Conservation (phyloP, 2,888 invertebrate genomes). For the Watsonalla cultraria region DNA sequence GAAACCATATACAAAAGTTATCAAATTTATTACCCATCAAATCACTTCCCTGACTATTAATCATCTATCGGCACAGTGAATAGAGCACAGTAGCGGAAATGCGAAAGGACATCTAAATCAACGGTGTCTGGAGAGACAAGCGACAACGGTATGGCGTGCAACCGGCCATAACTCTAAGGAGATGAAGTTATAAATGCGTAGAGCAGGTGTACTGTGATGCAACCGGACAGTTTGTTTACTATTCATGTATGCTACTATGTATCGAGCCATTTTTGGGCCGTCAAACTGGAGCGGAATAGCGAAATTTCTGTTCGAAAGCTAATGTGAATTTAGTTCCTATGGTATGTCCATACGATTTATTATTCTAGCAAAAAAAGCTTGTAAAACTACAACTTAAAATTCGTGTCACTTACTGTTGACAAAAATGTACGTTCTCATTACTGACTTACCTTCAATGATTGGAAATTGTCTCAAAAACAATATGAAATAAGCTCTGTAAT, state of each 20-base stretch:
- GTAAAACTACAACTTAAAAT: no score
- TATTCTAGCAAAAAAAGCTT: no score
- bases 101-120: constrained; percentile 58
- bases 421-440: no score
- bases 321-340: no score
- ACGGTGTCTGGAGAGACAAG: constrained; percentile 43
- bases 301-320: neutral
- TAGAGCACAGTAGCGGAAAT: constrained; percentile 32
- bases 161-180: constrained; percentile 44
- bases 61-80: constrained; percentile 6
- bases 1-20: neutral
- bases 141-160: constrained; percentile 35
- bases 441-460: no score
- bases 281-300: neutral
- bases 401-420: no score
- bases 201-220: constrained; percentile 11
- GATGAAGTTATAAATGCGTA: constrained; percentile 59
- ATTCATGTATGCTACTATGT: neutral
- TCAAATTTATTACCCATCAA: neutral
- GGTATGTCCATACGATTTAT: no score
- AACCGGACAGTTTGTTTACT: constrained; percentile 1
- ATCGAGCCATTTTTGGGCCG: neutral
- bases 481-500: no score
- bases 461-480: no score
- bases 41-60: neutral